Evolutionary conservation across 2,888 invertebrate genomes (phyloP), one percentile per base, ranked within the genome.

Genomic region (Lasioglossum calceatum): DNA sequence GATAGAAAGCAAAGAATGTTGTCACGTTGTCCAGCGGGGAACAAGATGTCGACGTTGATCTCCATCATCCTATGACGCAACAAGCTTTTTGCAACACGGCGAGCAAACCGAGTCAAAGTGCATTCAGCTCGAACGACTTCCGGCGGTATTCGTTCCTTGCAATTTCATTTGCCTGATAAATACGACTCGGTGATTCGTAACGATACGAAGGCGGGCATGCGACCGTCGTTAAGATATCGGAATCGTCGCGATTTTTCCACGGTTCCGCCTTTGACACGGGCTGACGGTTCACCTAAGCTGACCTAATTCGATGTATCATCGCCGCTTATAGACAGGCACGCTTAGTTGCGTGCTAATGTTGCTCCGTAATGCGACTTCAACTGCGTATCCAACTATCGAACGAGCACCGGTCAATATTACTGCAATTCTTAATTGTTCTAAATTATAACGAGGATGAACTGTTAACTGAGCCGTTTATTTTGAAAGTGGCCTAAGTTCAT

Each of bases 261-360:
- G 23, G 10, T 32, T 36, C 58, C 50, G 32, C 58, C 77, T 74
- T 74, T 81, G 82, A 84, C 80, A 78, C 39, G 50, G 58, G 16
- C 27, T 14, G 64, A 36, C 50, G 73, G 44, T 61, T 82, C 84
- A 74, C 74, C 77, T 77, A 32, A 74, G 47, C 58, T 77, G 84
- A 84, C 77, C 82, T 82, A 82, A 84, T 82, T 84, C 82, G 73
- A 14, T 32, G 73, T 82, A 74, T 84, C 84, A 84, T 74, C 84
- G 77, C 77, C 77, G 74, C 1, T 77, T 82, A 84, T 84, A 84
- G 73, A 32, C 8, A 8, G 39, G 27, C 27, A 23, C 39, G 47
- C 12, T 61, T 80, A 81, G 39, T 54, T 50, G 50, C 82, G 73
- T 47, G 73, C 47, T 27, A 81, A 77, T 76, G 44, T 76, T 54